Percentiles rank a stretch among this genome's conserved stretches.
phyloP scores from a whole-genome alignment of 2,797 vertebrate genomes.

The Distichodus sexfasciatus region DNA sequence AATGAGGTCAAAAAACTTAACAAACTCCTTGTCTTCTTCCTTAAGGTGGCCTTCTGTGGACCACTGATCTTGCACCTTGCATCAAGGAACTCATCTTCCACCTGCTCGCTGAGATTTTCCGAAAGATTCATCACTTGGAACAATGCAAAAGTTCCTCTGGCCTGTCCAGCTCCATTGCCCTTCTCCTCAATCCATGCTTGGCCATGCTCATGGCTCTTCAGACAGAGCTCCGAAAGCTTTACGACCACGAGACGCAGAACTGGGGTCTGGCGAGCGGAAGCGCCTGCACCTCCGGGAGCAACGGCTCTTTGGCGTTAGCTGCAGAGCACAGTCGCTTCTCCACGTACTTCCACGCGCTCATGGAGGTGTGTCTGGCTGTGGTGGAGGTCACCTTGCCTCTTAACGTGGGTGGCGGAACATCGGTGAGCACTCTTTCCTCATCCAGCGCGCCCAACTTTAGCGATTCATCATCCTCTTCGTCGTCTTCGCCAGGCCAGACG shows the following conservation, averaged over 20 bases:
- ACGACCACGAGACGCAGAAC: slow-evolving; percentile 92
- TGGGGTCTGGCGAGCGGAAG: slow-evolving; percentile 69
- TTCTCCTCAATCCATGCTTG: slow-evolving; percentile 94
- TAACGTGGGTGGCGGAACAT: slow-evolving; percentile 82
- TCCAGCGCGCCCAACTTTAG: slow-evolving; percentile 88
- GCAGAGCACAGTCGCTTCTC: slow-evolving; percentile 92
- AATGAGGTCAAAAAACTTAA: no score
- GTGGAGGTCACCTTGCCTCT: slow-evolving; percentile 94
- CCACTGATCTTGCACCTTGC: slow-evolving; percentile 88
- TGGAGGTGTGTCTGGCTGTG: slow-evolving; percentile 95
- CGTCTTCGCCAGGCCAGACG: slow-evolving; percentile 94
- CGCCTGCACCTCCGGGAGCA: slow-evolving; percentile 61
- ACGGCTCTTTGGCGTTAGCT: slow-evolving; percentile 66
- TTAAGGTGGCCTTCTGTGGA: slow-evolving; percentile 93
- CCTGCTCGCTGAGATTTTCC: slow-evolving; percentile 88
- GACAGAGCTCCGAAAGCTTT: slow-evolving; percentile 92
- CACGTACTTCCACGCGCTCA: slow-evolving; percentile 94
- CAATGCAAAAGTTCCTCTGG: slow-evolving; percentile 85
- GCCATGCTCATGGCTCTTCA: slow-evolving; percentile 96
- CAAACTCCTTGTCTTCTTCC: not conserved
- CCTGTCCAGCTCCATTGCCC: slow-evolving; percentile 89
- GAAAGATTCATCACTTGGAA: slow-evolving; percentile 90
- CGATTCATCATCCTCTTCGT: slow-evolving; percentile 94
- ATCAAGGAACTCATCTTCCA: slow-evolving; percentile 96
- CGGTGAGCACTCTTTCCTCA: slow-evolving; percentile 80